phyloP scores from a whole-genome alignment of 1,140 invertebrate genomes.

The Hestina assimilis region DNA sequence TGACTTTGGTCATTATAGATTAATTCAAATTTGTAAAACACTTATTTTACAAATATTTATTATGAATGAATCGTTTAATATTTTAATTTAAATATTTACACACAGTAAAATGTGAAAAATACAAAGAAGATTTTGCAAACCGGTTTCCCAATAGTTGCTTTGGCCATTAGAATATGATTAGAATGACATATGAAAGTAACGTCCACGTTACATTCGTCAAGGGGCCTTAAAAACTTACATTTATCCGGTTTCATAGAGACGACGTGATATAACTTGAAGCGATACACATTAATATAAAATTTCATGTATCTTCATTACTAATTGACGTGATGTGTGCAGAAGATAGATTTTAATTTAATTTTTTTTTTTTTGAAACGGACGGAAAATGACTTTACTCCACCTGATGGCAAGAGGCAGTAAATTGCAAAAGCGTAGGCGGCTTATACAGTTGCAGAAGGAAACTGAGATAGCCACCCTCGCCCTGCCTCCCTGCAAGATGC shows the following conservation, averaged over 20 bases:
- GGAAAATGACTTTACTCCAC: too few species aligned
- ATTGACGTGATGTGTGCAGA: too few species aligned
- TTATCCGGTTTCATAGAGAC: conserved; percentile 15
- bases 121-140: conserved; percentile 6
- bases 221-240: not conserved
- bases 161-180: conserved; percentile 14
- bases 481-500: too few species aligned
- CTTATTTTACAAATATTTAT: not conserved
- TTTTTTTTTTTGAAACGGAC: too few species aligned
- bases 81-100: conserved; percentile 1
- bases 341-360: too few species aligned
- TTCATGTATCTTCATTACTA: not conserved
- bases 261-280: not conserved
- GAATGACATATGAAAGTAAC: conserved; percentile 19
- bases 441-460: too few species aligned
- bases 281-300: not conserved
- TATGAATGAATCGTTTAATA: not conserved
- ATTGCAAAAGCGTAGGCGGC: too few species aligned
- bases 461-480: too few species aligned
- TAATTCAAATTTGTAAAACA: too few species aligned
- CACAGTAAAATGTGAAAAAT: not conserved
- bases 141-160: conserved; percentile 14
- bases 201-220: conserved; percentile 5
- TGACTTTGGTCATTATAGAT: too few species aligned
- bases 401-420: too few species aligned